Evolutionary conservation across 2,797 vertebrate genomes (phyloP).

Genomic region (Ammospiza maritima): DNA sequence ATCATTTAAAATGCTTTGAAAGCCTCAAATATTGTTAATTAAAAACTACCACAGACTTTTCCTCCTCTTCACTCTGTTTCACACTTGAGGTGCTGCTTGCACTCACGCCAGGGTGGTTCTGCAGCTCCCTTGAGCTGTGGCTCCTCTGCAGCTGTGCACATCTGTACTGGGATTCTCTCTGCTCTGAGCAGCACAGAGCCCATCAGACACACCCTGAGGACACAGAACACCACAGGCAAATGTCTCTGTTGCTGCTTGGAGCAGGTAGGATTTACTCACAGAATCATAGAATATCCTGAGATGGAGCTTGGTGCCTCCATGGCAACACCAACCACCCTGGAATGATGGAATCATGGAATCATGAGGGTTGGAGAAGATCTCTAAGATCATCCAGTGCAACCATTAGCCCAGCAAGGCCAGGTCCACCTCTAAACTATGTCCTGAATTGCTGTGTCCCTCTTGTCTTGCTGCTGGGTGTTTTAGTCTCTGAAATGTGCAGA

Average conservation of each 20-base stretch:
- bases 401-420: background rate
- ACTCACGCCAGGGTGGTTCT: too few species aligned
- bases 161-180: accelerated
- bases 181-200: background rate
- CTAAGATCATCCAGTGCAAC: accelerated
- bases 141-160: background rate
- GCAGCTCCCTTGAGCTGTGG: background rate
- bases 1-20: background rate
- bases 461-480: background rate
- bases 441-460: background rate
- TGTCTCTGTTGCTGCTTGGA: background rate
- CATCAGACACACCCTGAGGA: background rate
- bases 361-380: background rate
- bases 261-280: background rate
- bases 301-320: accelerated
- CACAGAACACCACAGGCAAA: background rate
- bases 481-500: background rate
- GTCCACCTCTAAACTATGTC: background rate
- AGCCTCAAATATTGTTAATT: background rate
- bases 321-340: background rate
- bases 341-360: background rate
- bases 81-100: background rate
- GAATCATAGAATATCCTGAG: background rate
- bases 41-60: background rate
- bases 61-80: background rate